Evolutionary conservation across 2,888 invertebrate species (phyloP).

Genomic region (Piscicola geometra): DNA sequence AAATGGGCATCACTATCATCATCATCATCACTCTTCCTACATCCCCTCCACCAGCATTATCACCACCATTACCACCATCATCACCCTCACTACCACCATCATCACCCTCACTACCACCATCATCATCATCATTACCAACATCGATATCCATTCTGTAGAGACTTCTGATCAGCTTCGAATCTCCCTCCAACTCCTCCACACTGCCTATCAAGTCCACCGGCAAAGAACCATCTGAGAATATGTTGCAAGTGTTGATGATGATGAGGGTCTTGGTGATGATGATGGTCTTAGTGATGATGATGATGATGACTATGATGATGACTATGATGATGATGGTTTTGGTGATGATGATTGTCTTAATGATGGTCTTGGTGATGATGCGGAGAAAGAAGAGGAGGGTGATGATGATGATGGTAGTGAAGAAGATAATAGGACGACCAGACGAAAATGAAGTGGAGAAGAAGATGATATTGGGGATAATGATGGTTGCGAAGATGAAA

Average conservation of each 20-base stretch:
- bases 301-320: neutral
- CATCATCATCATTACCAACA: neutral
- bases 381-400: neutral
- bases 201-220: conserved; percentile 17
- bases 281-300: neutral
- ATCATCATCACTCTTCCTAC: no score
- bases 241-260: neutral
- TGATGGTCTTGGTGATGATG: neutral
- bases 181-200: neutral
- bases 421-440: no score
- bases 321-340: neutral
- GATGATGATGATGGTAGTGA: neutral
- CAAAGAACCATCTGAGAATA: conserved; percentile 16
- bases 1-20: no score
- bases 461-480: no score
- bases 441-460: no score
- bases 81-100: no score
- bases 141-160: conserved; percentile 15
- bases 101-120: no score
- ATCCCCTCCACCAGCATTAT: no score
- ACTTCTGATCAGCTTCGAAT: neutral
- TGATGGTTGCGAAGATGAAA: no score
- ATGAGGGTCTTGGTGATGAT: neutral
- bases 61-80: no score
- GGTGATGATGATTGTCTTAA: neutral